These are phyloP conservation scores for Ypsolopha scabrella DNA, from an alignment of 2,888 invertebrate genomes.

Conservation along the genomic window DNA sequence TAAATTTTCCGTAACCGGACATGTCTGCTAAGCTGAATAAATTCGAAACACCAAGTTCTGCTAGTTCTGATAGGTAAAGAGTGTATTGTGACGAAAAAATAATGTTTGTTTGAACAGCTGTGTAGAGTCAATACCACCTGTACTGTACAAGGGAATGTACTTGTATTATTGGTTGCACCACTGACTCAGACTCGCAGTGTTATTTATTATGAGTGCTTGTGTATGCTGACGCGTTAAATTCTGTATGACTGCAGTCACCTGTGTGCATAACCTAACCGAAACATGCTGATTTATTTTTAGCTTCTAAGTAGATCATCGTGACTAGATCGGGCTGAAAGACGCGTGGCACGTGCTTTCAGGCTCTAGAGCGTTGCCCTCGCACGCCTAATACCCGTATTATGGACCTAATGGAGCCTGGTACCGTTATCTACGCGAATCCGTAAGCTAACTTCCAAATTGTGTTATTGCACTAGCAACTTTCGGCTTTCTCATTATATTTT, in stretches of 20 bases:
- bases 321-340: constrained; percentile 34
- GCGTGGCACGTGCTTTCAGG: constrained; percentile 44
- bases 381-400: constrained; percentile 8
- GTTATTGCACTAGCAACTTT: constrained; percentile 13
- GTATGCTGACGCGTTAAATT: not conserved
- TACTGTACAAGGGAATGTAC: constrained; percentile 24
- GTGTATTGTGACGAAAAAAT: constrained; percentile 39
- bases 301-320: constrained; percentile 47
- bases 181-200: constrained; percentile 27
- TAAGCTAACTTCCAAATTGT: constrained; percentile 37
- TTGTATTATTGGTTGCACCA: constrained; percentile 40
- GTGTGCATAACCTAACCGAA: constrained; percentile 43
- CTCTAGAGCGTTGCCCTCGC: not conserved
- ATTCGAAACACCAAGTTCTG: constrained; percentile 89
- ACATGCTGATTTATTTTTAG: constrained; percentile 65
- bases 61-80: constrained; percentile 90
- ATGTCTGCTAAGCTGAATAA: constrained; percentile 71
- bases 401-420: constrained; percentile 40
- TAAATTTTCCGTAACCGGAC: constrained; percentile 19
- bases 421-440: constrained; percentile 48
- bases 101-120: constrained; percentile 65
- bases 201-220: constrained; percentile 20
- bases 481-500: not conserved
- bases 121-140: constrained; percentile 42
- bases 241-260: not conserved